Evolutionary conservation across 2,113 vertebrate genomes (phyloP).

Genomic region (Limanda limanda): DNA sequence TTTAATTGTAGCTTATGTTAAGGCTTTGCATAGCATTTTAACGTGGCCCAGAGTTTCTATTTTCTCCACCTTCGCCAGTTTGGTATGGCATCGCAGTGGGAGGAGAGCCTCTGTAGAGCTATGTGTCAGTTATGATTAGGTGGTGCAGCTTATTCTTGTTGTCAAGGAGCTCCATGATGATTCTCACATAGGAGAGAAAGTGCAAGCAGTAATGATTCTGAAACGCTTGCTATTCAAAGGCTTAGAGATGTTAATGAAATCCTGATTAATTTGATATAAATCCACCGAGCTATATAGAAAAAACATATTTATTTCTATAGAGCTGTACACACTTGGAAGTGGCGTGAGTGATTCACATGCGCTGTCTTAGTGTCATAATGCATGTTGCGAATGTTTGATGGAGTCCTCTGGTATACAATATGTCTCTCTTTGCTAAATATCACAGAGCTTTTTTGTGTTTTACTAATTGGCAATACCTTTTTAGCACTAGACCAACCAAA

Average conservation of each 20-base stretch:
- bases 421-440: too few species aligned
- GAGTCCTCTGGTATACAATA: too few species aligned
- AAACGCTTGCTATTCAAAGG: background rate
- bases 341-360: too few species aligned
- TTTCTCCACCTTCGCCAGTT: background rate
- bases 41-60: background rate
- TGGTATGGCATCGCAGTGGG: background rate
- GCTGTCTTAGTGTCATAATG: background rate
- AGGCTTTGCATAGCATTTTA: background rate
- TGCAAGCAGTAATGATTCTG: background rate
- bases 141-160: background rate
- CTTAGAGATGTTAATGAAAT: background rate
- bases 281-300: background rate
- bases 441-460: too few species aligned
- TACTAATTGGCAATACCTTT: too few species aligned
- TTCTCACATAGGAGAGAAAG: background rate
- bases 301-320: background rate
- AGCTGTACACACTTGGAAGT: too few species aligned
- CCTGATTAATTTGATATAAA: background rate
- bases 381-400: background rate
- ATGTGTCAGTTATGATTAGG: conserved; percentile 1
- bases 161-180: background rate
- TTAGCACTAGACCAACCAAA: background rate
- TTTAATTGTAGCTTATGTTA: too few species aligned
- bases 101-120: background rate